A percentile compares a stretch with the other conserved stretches of the same genome.
Conservation (phyloP, 2,888 invertebrate genomes). For the Pediacus dermestoides region DNA sequence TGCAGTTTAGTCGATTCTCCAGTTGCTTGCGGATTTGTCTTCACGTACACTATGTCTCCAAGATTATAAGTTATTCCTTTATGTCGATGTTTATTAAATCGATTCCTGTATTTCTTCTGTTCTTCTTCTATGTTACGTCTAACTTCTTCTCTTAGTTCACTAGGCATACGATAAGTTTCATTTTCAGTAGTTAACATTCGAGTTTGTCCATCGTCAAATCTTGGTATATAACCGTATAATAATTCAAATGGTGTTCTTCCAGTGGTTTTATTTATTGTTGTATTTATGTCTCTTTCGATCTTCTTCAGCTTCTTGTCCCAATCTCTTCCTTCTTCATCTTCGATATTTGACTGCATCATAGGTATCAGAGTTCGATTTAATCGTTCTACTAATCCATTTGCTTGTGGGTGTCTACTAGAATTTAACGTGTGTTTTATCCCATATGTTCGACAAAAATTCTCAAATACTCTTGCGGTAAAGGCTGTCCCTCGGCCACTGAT, state of each 20-base stretch:
- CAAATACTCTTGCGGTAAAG: conserved; percentile 18
- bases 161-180: not conserved
- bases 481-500: conserved; percentile 22
- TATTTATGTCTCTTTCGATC: conserved; percentile 18
- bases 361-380: conserved; percentile 6
- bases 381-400: conserved; percentile 12
- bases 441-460: conserved; percentile 15
- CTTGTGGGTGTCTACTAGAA: conserved; percentile 10
- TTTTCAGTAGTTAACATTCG: not conserved
- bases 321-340: not conserved
- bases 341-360: not conserved
- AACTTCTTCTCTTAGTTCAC: not conserved
- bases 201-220: conserved; percentile 11
- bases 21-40: not conserved
- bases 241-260: conserved; percentile 22
- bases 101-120: not conserved
- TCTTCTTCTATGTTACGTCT: not conserved
- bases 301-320: conserved; percentile 8
- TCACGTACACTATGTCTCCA: conserved; percentile 7
- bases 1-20: conserved; percentile 12
- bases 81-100: conserved; percentile 4
- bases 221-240: conserved; percentile 19
- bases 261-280: conserved; percentile 19
- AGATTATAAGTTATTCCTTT: conserved; percentile 4
- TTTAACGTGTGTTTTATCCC: conserved; percentile 9